Percentiles rank a stretch among this genome's conserved stretches.
Evolutionary conservation across 2,888 invertebrate species (phyloP).

Genomic region (Blomia tropicalis): DNA sequence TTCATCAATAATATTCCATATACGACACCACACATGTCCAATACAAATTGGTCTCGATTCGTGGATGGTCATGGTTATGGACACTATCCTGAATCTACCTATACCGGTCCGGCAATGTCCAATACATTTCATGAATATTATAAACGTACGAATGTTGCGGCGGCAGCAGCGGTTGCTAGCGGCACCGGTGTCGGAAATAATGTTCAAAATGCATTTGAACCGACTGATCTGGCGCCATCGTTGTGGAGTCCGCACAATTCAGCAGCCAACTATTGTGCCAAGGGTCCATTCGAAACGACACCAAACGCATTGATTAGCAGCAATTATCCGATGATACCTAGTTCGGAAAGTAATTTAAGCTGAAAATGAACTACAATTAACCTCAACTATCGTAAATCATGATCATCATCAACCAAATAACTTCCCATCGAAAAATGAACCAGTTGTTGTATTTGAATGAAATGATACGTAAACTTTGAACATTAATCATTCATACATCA

Average conservation of each 20-base stretch:
- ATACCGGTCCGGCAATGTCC: background rate
- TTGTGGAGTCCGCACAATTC: background rate
- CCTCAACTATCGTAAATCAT: too few relatives aligned
- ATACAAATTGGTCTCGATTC: background rate
- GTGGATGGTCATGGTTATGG: conserved; percentile 3
- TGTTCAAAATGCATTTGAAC: background rate
- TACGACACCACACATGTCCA: background rate
- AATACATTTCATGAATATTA: background rate
- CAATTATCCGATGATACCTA: background rate
- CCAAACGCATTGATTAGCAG: background rate
- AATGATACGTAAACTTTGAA: too few relatives aligned
- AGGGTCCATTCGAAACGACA: background rate
- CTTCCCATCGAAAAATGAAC: too few relatives aligned
- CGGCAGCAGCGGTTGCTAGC: background rate
- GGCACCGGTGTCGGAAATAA: too few relatives aligned
- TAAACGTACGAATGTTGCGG: background rate
- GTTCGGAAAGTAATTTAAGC: background rate
- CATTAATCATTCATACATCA: too few relatives aligned
- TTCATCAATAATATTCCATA: background rate
- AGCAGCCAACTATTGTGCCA: background rate
- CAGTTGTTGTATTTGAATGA: too few relatives aligned
- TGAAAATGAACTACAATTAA: too few relatives aligned
- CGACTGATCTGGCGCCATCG: background rate
- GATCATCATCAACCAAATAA: too few relatives aligned
- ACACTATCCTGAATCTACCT: background rate